phyloP scores from a whole-genome alignment of 2,888 invertebrate genomes.

The Callosobruchus maculatus region DNA sequence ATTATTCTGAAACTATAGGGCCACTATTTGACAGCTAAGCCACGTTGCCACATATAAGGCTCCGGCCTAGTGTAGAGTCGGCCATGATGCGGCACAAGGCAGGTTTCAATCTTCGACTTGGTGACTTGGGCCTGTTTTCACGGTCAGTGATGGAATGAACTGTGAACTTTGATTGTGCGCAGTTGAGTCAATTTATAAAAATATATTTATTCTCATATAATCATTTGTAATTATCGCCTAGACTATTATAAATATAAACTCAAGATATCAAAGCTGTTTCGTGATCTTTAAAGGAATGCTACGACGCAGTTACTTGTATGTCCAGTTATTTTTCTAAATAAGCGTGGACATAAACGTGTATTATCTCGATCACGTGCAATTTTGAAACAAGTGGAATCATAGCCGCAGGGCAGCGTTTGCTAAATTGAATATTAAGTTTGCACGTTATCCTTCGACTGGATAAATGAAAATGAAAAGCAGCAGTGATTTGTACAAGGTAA shows the following conservation, averaged over 20 bases:
- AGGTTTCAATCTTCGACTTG: too few relatives aligned
- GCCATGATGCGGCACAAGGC: too few relatives aligned
- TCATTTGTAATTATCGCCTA: not conserved
- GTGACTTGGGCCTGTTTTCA: too few relatives aligned
- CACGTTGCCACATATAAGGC: too few relatives aligned
- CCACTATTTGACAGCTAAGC: too few relatives aligned
- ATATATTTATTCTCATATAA: too few relatives aligned
- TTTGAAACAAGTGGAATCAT: not conserved
- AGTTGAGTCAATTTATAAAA: too few relatives aligned
- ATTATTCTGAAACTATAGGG: too few relatives aligned
- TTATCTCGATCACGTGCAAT: not conserved
- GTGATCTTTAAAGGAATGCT: not conserved
- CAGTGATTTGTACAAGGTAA: not conserved
- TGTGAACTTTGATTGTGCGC: too few relatives aligned
- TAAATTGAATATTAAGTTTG: not conserved
- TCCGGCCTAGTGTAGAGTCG: too few relatives aligned
- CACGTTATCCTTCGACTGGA: not conserved
- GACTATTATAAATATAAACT: not conserved
- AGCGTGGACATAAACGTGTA: not conserved
- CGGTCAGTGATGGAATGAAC: too few relatives aligned
- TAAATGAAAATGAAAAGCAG: not conserved
- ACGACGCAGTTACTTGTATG: not conserved
- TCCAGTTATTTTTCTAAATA: not conserved
- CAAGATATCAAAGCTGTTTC: not conserved
- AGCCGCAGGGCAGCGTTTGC: not conserved